phyloP scores from a whole-genome alignment of 2,113 vertebrate genomes.

The Edolisoma coerulescens region DNA sequence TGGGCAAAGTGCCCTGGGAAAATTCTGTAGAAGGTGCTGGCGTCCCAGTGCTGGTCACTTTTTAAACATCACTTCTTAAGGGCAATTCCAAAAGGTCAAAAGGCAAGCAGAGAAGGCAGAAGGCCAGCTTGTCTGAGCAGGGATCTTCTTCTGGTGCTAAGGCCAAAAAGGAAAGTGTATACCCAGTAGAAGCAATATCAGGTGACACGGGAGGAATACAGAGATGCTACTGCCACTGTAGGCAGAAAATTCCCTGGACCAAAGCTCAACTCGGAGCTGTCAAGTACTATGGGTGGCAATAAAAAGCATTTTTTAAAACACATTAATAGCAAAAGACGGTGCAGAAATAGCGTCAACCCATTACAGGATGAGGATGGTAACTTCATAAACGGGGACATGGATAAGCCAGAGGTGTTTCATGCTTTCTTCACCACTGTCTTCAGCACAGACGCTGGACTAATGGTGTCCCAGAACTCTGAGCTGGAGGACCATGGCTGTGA shows the following conservation, averaged over 20 bases:
- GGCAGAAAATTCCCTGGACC: background rate
- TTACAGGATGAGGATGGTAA: background rate
- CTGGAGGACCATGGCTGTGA: background rate
- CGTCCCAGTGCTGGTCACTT: too few species aligned
- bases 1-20: too few species aligned
- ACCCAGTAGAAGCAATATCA: background rate
- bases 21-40: too few species aligned
- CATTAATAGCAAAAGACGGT: background rate
- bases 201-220: background rate
- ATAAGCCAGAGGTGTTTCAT: background rate
- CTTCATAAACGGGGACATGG: background rate
- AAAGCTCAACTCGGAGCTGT: background rate
- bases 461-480: fast-evolving
- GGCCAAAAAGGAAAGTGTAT: background rate
- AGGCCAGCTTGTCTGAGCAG: too few species aligned
- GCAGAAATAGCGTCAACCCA: background rate
- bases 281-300: background rate
- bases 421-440: background rate
- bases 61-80: too few species aligned
- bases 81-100: too few species aligned
- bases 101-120: too few species aligned
- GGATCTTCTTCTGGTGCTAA: too few species aligned
- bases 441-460: background rate
- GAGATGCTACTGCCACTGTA: background rate
- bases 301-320: background rate